Evolutionary conservation across 2,888 invertebrate species (phyloP).

Genomic region (Marasmarcha lunaedactyla): DNA sequence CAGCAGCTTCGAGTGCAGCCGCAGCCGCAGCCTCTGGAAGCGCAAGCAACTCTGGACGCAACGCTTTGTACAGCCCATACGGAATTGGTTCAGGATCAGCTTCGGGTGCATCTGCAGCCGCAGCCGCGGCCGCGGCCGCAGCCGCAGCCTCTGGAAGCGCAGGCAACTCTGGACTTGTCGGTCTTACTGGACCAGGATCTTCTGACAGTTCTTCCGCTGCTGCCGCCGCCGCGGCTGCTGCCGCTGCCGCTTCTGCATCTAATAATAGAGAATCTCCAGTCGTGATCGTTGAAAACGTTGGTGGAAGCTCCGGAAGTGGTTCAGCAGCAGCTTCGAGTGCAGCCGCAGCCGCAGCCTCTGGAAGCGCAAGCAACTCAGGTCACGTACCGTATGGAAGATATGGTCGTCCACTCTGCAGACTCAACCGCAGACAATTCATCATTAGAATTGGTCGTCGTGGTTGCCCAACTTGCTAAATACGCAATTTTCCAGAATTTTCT

Average conservation of each 20-base stretch:
- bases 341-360: slow-evolving; percentile 4
- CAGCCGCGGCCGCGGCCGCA: slow-evolving; percentile 8
- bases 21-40: too few species aligned
- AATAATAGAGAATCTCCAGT: too few species aligned
- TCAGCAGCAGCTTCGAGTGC: too few species aligned
- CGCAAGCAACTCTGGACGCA: too few species aligned
- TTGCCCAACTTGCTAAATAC: slow-evolving; percentile 1
- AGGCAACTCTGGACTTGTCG: too few species aligned
- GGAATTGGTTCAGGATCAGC: neutral
- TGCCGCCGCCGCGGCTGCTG: too few species aligned
- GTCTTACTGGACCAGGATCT: slow-evolving; percentile 8
- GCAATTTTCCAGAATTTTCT: neutral
- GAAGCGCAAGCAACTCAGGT: neutral
- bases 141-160: too few species aligned
- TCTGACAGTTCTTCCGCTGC: slow-evolving; percentile 9
- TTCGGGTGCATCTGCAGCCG: slow-evolving; percentile 1
- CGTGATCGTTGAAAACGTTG: too few species aligned
- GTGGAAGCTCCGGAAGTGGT: too few species aligned
- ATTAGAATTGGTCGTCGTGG: slow-evolving; percentile 7
- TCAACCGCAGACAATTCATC: slow-evolving; percentile 12
- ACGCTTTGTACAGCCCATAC: too few species aligned
- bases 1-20: too few species aligned
- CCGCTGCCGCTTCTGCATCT: slow-evolving; percentile 3
- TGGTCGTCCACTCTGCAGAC: neutral
- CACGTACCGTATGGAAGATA: neutral